Evolutionary conservation across 2,888 invertebrate species (phyloP).

Genomic region (Osedax fenrisi): DNA sequence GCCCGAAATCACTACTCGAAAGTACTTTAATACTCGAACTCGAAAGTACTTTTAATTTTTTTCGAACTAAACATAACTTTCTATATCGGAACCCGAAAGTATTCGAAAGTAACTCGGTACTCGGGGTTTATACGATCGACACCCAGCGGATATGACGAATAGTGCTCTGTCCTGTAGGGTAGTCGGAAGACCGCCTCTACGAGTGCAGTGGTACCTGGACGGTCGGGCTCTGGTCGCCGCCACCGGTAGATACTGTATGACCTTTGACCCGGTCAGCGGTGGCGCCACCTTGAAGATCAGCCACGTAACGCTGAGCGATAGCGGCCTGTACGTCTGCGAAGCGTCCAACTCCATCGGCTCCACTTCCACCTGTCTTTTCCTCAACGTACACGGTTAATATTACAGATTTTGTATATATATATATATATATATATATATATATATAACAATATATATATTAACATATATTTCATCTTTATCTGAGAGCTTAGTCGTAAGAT

Average conservation of each 20-base stretch:
- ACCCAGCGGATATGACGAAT: background rate
- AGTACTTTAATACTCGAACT: too few species aligned
- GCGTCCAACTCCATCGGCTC: background rate
- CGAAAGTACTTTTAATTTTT: too few species aligned
- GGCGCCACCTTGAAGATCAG: background rate
- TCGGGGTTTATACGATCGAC: too few species aligned
- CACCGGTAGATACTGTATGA: background rate
- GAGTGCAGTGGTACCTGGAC: background rate
- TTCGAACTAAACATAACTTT: too few species aligned
- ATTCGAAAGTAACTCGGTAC: too few species aligned
- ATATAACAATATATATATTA: too few species aligned
- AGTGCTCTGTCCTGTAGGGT: background rate
- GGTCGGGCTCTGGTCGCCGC: background rate
- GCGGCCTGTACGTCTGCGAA: background rate
- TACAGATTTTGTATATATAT: too few species aligned
- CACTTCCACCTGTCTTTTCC: background rate
- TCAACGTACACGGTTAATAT: background rate
- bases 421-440: too few species aligned
- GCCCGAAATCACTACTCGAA: too few species aligned
- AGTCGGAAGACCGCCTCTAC: background rate
- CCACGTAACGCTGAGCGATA: background rate
- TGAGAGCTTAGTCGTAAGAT: too few species aligned
- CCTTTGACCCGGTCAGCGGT: background rate
- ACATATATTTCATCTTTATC: too few species aligned
- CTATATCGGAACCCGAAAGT: too few species aligned